Evolutionary conservation across 1,140 invertebrate species (phyloP), one percentile per base, ranked within the genome.

Genomic region (Aradophagus sp.): DNA sequence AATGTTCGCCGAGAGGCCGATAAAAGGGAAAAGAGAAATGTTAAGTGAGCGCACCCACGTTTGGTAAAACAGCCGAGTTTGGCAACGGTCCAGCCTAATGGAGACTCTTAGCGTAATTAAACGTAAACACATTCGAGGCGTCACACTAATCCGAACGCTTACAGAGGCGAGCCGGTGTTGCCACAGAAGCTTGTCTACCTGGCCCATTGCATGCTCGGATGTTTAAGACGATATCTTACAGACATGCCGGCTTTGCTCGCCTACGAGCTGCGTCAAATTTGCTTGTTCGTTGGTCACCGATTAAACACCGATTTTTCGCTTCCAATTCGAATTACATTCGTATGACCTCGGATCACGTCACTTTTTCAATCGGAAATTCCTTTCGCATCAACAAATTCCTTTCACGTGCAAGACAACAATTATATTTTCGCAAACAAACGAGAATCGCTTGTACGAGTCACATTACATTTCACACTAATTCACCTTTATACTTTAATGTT

Each of bases 51-150:
- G 55, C 65, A 74, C 50, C 65, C 62, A 66, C 61, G 41, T 70
- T 74, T 62, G 50, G 66, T 74, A 70, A 70, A 74, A 53, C 53
- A 56, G 62, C 47, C 41, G 58, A 69, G 59, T 75, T 82, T 85
- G 84, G 82, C 84, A 85, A 50, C 66, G 78, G 83, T 86, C 84
- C 84, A 85, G 83, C 83, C 78, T 86, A 86, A 86, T 85, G 84
- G 83, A 84, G 78, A 84, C 82, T 86, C 82, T 86, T 84, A 84
- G 82, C 78, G 80, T 86, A 85, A 85, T 85, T 85, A 84, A 85
- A 86, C 82, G 81, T 86, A 86, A 86, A 85, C 82, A 85, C 83
- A 80, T 85, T 80, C 77, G 78, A 84, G 82, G 80, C 82, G 81
- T 84, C 79, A 80, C 77, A 77, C 83, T 84, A 83, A 83, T 84